Evolutionary conservation across 1,140 invertebrate species (phyloP).

Genomic region (Heliothis subflexa): DNA sequence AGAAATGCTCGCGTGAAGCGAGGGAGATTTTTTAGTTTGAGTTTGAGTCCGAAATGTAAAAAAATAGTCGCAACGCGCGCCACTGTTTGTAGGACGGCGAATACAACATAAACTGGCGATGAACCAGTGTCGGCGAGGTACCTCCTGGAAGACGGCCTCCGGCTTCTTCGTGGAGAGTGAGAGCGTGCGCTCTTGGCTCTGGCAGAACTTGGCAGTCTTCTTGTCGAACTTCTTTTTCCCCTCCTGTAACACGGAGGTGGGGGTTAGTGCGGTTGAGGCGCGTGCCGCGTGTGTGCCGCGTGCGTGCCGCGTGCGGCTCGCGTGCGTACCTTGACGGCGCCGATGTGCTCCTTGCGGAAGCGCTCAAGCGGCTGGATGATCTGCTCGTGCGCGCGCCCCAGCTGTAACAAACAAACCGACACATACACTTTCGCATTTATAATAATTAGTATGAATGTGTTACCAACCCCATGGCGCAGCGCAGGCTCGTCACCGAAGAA

Average conservation of each 20-base stretch:
- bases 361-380: constrained; percentile 96
- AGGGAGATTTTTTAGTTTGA: no score
- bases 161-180: constrained; percentile 98
- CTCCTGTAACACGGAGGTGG: constrained; percentile 87
- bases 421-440: no score
- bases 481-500: no score
- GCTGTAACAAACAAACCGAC: constrained; percentile 86
- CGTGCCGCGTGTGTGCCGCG: constrained; percentile 76
- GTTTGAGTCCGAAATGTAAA: no score
- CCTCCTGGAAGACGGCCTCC: constrained; percentile 96
- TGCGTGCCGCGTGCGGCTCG: constrained; percentile 75
- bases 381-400: constrained; percentile 95
- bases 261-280: not conserved
- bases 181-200: constrained; percentile 97
- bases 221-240: constrained; percentile 99
- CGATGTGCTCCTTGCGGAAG: constrained; percentile 98
- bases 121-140: constrained; percentile 66
- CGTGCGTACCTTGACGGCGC: constrained; percentile 91
- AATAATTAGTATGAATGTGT: not conserved
- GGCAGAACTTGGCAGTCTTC: constrained; percentile 98
- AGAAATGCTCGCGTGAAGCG: no score
- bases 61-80: no score
- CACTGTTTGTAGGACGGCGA: no score
- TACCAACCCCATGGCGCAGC: not conserved
- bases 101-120: not conserved